Evolutionary conservation across 2,113 vertebrate species (phyloP), one percentile per base, ranked within the genome.

Genomic region (Montifringilla adamsi): DNA sequence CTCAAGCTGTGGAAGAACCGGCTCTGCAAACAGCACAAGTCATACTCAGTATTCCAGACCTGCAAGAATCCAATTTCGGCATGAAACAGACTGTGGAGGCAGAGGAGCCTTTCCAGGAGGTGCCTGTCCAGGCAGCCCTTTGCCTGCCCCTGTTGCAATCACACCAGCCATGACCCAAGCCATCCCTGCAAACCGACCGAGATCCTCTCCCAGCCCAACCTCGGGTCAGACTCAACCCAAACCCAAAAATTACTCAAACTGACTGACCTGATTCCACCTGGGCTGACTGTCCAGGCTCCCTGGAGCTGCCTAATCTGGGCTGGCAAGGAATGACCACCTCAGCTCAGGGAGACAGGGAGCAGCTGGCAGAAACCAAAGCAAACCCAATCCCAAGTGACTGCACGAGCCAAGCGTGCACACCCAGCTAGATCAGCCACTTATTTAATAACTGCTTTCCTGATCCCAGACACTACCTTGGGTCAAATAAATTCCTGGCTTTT

Each of bases 401-500:
- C 70, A 27, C 41, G 17, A 72, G 87, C 76, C 60, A 15, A 67
- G 89, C 4, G 3, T 10, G 46, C 66, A 9, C 89, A 41, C 68
- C 76, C 60, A 31, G 7, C 83, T 2, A 11, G 56, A 76, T 59
- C 76, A 63, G 64, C 13, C 83, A n/a, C 75, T 87, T 39, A 6
- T 33, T 95, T 59, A 77, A 70, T 17, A 63, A 55, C 95, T 56
- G 50, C 87, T 6, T 31, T n/a, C 82, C 87, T 50, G 46, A 85
- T n/a, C 43, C 1, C 3, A 93, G 95, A 93, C 70, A 13, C 82
- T 11, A 90, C 92, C 90, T 74, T 67, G 88, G 94, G 85, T 92
- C 94, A 88, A 80, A 86, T 30, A 70, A 59, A 81, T 47, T 70
- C 82, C 88, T 96, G 90, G 87, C 89, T 66, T 66, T 56, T 5